Evolutionary conservation across 2,888 invertebrate species (phyloP).

Genomic region (Tethea ocularis): DNA sequence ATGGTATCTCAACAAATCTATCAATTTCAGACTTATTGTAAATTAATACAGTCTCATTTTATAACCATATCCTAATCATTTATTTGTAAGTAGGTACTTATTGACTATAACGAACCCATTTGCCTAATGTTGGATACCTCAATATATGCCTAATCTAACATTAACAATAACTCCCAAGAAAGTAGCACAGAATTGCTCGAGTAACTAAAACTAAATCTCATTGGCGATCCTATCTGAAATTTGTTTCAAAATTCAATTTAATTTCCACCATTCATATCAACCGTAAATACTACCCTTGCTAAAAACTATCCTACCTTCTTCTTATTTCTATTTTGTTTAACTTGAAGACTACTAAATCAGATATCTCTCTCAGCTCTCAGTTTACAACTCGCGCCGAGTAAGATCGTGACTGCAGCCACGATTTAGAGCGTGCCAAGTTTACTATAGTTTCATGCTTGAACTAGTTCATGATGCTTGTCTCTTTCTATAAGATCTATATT

Average conservation of each 20-base stretch:
- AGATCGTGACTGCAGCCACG: constrained; percentile 62
- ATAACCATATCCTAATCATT: no score
- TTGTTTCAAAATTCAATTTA: no score
- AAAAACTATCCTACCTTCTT: not conserved
- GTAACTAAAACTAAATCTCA: no score
- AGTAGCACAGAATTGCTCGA: no score
- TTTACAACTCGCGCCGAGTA: constrained; percentile 38
- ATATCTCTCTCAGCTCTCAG: constrained; percentile 21
- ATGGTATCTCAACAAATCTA: not conserved
- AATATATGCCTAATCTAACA: no score
- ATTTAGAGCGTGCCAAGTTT: constrained; percentile 64
- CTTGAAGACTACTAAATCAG: not conserved
- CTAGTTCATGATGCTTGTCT: constrained; percentile 60
- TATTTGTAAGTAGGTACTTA: no score
- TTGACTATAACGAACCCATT: no score
- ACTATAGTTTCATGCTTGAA: constrained; percentile 52
- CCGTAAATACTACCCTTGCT: no score
- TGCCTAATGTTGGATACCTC: no score
- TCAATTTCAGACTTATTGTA: not conserved
- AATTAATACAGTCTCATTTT: not conserved
- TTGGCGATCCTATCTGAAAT: no score
- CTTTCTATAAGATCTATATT: constrained; percentile 37
- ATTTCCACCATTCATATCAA: no score
- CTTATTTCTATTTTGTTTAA: not conserved
- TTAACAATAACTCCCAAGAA: no score